phyloP scores from a whole-genome alignment of 2,113 vertebrate species.

The Melanocharis versteri region DNA sequence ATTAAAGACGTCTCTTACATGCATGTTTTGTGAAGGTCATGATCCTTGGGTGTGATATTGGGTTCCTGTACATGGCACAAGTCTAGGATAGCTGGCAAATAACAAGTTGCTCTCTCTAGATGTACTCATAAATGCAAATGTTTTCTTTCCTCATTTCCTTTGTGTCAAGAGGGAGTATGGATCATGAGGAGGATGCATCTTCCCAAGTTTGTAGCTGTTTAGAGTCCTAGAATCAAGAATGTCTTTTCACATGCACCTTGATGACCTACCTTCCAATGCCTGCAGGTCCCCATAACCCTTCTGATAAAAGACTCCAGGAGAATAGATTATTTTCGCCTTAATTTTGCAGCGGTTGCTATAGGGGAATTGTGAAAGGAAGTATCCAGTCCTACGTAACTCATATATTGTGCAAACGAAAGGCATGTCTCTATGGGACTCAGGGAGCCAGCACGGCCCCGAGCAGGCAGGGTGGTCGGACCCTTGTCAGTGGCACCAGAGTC shows the following conservation, averaged over 20 bases:
- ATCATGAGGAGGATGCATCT: neutral
- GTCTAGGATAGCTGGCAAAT: neutral
- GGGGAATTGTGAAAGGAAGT: neutral
- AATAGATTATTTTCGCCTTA: neutral
- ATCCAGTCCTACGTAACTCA: neutral
- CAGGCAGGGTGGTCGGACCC: neutral
- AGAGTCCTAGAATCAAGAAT: neutral
- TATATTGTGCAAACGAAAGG: neutral
- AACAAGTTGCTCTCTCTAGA: neutral
- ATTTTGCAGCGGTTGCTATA: neutral
- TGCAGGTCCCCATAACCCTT: neutral
- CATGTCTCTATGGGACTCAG: neutral
- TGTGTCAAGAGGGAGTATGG: neutral
- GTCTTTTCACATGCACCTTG: neutral
- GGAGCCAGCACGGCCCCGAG: neutral
- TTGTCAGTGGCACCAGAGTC: neutral
- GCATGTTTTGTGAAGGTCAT: neutral
- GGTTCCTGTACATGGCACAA: neutral
- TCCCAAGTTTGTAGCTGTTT: neutral
- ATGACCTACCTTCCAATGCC: neutral
- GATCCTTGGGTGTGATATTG: neutral
- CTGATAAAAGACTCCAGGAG: neutral
- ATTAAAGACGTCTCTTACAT: neutral
- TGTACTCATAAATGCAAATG: neutral
- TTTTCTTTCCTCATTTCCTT: neutral